Evolutionary conservation across 1,140 invertebrate genomes (phyloP), one percentile per base, ranked within the genome.

Genomic region (Parapsyche elsis): DNA sequence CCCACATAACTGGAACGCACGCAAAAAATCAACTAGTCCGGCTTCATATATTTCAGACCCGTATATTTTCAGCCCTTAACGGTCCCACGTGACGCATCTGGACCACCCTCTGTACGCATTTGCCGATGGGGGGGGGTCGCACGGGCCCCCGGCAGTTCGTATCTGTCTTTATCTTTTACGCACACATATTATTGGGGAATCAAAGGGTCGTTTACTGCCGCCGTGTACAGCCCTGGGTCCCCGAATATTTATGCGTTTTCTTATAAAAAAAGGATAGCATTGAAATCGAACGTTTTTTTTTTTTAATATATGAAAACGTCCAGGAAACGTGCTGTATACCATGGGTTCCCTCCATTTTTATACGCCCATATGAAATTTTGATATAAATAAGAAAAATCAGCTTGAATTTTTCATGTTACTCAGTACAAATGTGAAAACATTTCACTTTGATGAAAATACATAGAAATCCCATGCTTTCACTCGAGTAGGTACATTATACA

Each of bases 11-110:
- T n/a, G 12, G 44, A 14, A 30, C 53, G n/a, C n/a, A n/a, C n/a
- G 59, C 80, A 79, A 81, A 81, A 81, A 81, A 81, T 81, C 81
- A 81, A 81, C 81, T 81, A 81, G 81, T 81, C 77, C 59, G 81
- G 74, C 75, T 82, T 82, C 78, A 82, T 82, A 82, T 82, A 80
- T 80, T 83, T 79, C 79, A 23, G 75, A 61, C 78, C 75, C 81
- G 24, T 80, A 79, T 61, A 81, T 81, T 79, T 81, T 78, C 75
- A 64, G 67, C 75, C 81, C 77, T 82, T 80, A 82, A 82, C 78
- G 78, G 53, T 83, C 81, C 81, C 81, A 80, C 81, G 76, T 80
- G 81, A 83, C 81, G 79, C 81, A 83, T 83, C 76, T 79, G 49
- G 61, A 71, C 49, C 46, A n/a, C 79, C 23, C 19, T 19, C 53